Evolutionary conservation across 2,888 invertebrate species (phyloP).

Genomic region (Troglohyphantes excavatus): DNA sequence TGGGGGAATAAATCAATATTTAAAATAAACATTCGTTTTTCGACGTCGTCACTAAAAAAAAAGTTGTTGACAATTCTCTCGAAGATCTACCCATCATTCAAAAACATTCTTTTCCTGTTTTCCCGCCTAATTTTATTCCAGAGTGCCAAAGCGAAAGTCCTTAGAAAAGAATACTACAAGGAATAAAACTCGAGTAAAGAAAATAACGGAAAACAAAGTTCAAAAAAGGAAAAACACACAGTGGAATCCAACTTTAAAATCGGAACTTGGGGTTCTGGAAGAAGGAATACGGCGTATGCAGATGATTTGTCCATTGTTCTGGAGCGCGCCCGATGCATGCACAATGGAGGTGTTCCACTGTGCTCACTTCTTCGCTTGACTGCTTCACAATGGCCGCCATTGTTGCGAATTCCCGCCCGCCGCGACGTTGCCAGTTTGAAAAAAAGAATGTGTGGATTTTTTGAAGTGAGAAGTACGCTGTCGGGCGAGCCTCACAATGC

Average conservation of each 20-base stretch:
- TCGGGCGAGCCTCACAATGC: slow-evolving; percentile 69
- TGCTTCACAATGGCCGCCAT: slow-evolving; percentile 74
- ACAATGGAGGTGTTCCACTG: slow-evolving; percentile 77
- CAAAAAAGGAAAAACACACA: slow-evolving; percentile 30
- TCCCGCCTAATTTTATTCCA: slow-evolving; percentile 66
- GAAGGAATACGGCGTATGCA: slow-evolving; percentile 71
- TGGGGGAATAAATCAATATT: too few relatives aligned
- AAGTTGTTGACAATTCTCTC: not conserved
- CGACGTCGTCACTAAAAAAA: not conserved
- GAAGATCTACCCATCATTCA: slow-evolving; percentile 36
- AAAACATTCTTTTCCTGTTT: slow-evolving; percentile 45
- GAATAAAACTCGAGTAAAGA: slow-evolving; percentile 17
- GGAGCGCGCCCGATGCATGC: slow-evolving; percentile 46
- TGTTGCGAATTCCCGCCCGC: slow-evolving; percentile 75
- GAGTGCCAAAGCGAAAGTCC: slow-evolving; percentile 61
- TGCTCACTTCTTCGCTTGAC: slow-evolving; percentile 78
- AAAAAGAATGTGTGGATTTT: slow-evolving; percentile 74
- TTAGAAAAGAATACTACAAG: not conserved
- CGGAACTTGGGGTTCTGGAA: slow-evolving; percentile 68
- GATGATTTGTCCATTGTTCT: slow-evolving; percentile 77
- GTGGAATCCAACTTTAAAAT: slow-evolving; percentile 62
- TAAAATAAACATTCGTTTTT: not conserved
- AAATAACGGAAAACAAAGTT: slow-evolving; percentile 59
- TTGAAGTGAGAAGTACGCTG: slow-evolving; percentile 76
- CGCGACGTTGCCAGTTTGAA: slow-evolving; percentile 76